Conservation (phyloP, 2,888 invertebrate species). For the Sphinx pinastri region DNA sequence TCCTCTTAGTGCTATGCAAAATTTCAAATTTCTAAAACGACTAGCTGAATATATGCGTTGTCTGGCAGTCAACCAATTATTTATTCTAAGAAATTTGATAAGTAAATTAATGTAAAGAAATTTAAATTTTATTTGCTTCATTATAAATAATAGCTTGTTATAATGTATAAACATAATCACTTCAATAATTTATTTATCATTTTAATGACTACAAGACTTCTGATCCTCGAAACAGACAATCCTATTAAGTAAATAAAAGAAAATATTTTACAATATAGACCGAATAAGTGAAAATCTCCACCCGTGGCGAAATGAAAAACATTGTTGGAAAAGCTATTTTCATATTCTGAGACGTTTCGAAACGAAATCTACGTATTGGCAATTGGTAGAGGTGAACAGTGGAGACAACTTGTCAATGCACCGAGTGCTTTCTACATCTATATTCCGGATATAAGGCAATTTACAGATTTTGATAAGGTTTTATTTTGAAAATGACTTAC, state of each 20-base stretch:
- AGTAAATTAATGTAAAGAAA: too few species aligned
- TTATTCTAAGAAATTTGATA: too few species aligned
- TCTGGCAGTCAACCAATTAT: too few species aligned
- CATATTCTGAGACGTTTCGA: constrained; percentile 3
- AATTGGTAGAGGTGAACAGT: constrained; percentile 5
- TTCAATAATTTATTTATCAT: too few species aligned
- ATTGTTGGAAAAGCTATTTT: constrained; percentile 17
- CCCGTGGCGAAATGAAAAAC: constrained; percentile 4
- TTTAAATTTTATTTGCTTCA: too few species aligned
- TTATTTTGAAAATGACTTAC: too few species aligned
- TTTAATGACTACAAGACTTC: too few species aligned
- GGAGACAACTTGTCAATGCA: not conserved
- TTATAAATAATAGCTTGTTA: too few species aligned
- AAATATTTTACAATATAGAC: not conserved
- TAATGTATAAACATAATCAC: too few species aligned
- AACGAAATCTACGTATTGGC: constrained; percentile 6
- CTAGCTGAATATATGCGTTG: too few species aligned
- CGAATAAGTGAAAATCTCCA: not conserved
- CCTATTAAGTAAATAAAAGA: not conserved
- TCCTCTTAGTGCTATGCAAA: too few species aligned
- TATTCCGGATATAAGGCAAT: not conserved
- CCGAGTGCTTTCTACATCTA: not conserved
- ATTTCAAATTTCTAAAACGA: too few species aligned
- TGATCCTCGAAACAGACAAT: not conserved
- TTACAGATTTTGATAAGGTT: not conserved